A percentile compares a stretch with the other conserved stretches of the same genome.
phyloP scores from a whole-genome alignment of 1,140 invertebrate genomes.

The Ostrea edulis region DNA sequence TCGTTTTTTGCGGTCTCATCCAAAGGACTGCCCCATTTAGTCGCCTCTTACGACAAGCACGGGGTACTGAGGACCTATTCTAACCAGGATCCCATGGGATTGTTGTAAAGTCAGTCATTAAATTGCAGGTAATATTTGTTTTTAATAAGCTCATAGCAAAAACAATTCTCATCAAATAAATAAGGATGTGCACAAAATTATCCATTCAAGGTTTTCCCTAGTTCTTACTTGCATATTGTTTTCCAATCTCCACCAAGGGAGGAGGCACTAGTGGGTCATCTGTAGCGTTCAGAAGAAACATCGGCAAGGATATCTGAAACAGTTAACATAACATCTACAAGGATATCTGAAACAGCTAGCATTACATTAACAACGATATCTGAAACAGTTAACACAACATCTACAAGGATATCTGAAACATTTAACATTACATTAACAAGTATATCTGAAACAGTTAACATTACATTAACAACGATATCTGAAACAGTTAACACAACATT shows the following conservation, averaged over 20 bases:
- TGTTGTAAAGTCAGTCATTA: too few species aligned
- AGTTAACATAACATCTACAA: not conserved
- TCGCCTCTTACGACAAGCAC: too few species aligned
- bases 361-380: constrained; percentile 20
- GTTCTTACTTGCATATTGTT: constrained; percentile 87
- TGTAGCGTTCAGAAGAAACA: constrained; percentile 92
- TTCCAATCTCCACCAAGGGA: constrained; percentile 85
- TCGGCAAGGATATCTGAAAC: constrained; percentile 86
- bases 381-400: not conserved
- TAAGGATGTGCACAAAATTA: not conserved
- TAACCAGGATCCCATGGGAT: too few species aligned
- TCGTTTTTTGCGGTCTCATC: too few species aligned
- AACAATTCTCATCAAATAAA: not conserved
- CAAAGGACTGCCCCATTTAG: too few species aligned
- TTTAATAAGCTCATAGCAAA: too few species aligned
- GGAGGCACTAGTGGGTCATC: constrained; percentile 94
- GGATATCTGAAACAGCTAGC: constrained; percentile 5
- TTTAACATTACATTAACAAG: constrained; percentile 88
- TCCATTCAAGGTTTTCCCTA: not conserved
- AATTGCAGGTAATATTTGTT: too few species aligned
- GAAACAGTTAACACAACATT: constrained; percentile 29
- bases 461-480: not conserved
- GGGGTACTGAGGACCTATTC: too few species aligned
- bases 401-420: not conserved
- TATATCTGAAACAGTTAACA: constrained; percentile 80